A percentile compares a stretch with the other conserved stretches of the same genome.
Evolutionary conservation across 64 coral and sea anemone species (phyloP).

Genomic region (Montipora cactus): DNA sequence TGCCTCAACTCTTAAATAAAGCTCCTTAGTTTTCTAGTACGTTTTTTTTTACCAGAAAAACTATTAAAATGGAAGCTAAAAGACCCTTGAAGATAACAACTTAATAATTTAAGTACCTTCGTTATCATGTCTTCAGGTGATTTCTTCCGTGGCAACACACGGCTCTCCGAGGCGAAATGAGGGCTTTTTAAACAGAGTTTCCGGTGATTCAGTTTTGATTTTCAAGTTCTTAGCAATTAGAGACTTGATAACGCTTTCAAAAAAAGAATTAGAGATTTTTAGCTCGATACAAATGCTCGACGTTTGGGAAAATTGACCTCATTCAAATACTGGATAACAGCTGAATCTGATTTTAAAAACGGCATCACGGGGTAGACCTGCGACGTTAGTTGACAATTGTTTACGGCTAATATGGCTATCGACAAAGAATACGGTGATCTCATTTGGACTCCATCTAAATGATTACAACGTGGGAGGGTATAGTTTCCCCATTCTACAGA

Average conservation of each 20-base stretch:
- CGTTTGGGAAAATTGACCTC: not conserved
- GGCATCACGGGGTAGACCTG: constrained; percentile 13
- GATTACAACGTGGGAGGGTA: constrained; percentile 20
- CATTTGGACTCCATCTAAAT: constrained; percentile 23
- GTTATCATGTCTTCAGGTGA: constrained; percentile 16
- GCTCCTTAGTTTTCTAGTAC: too few species aligned
- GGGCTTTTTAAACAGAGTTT: not conserved
- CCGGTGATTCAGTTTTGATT: not conserved
- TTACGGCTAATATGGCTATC: constrained; percentile 16
- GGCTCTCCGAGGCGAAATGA: not conserved
- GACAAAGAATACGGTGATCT: constrained; percentile 24
- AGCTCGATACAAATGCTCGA: not conserved
- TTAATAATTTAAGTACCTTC: constrained; percentile 6
- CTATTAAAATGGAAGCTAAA: not conserved
- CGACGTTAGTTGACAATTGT: constrained; percentile 8
- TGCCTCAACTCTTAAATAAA: too few species aligned
- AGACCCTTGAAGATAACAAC: constrained; percentile 20
- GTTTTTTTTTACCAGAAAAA: too few species aligned
- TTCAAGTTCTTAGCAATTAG: not conserved
- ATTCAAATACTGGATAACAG: not conserved
- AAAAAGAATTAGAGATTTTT: not conserved
- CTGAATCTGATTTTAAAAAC: not conserved
- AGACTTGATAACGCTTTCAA: not conserved
- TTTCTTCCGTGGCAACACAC: not conserved
- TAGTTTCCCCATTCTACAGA: not conserved